These are phyloP conservation scores for Verasper variegatus DNA, from an alignment of 2,113 vertebrate genomes.

Conservation along the genomic window DNA sequence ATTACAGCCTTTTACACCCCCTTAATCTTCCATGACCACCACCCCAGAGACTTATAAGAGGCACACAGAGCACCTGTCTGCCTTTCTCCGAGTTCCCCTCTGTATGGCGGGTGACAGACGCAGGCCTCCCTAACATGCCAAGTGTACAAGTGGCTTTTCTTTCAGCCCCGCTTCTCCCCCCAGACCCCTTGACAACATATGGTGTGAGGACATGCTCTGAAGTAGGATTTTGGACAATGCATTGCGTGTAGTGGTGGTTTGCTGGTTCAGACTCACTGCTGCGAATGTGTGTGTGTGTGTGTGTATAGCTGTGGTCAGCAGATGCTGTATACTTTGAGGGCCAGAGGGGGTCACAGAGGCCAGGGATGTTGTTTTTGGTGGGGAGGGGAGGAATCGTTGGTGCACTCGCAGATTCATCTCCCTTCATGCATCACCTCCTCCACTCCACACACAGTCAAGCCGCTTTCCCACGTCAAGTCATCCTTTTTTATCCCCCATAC, in stretches of 20 bases:
- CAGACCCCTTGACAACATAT: slow-evolving; percentile 46
- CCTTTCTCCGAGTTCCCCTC: slow-evolving; percentile 31
- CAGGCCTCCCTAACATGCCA: slow-evolving; percentile 56
- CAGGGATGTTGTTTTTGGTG: slow-evolving; percentile 49
- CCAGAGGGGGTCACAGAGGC: slow-evolving; percentile 48
- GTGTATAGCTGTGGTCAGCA: slow-evolving; percentile 57
- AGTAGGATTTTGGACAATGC: slow-evolving; percentile 36
- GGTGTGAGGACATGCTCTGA: slow-evolving; percentile 42
- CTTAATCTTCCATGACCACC: slow-evolving; percentile 71
- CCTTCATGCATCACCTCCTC: slow-evolving; percentile 22
- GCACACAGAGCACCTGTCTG: slow-evolving; percentile 71
- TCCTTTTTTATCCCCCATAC: neutral
- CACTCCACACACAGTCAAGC: neutral
- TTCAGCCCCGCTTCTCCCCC: neutral
- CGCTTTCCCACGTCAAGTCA: neutral
- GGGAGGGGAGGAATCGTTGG: slow-evolving; percentile 25
- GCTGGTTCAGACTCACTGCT: slow-evolving; percentile 14
- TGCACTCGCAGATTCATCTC: slow-evolving; percentile 29
- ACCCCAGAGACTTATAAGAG: slow-evolving; percentile 48
- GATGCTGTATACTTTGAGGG: slow-evolving; percentile 43
- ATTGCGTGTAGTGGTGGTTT: slow-evolving; percentile 7
- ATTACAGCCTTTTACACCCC: slow-evolving; percentile 70
- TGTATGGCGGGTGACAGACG: slow-evolving; percentile 55
- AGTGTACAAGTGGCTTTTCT: slow-evolving; percentile 65
- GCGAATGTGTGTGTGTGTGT: slow-evolving; percentile 12